Evolutionary conservation across 1,140 invertebrate genomes (phyloP), one percentile per base, ranked within the genome.

Genomic region (Bombus huntii): DNA sequence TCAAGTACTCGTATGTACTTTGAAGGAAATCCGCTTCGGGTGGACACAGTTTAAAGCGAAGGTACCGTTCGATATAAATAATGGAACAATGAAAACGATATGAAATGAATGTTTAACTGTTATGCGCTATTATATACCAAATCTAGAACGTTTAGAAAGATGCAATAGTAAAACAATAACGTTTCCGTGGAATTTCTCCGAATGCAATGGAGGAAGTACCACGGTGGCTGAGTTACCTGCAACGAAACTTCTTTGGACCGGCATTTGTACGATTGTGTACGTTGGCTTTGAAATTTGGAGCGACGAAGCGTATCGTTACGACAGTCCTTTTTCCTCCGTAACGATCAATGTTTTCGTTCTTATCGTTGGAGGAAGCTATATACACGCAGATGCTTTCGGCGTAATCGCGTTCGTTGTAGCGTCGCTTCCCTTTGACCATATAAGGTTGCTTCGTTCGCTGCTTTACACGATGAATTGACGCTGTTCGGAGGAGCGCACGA

Each of bases 401-500:
- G 39, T 25, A 28, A 31, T 57, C 79, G 68, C 47, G 34, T 72
- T 42, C 9, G 28, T 44, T n/a, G 57, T 39, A 62, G 47, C 47
- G 47, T 34, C 37, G 25, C 39, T 65, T 66, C 34, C 57, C 31
- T 66, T 39, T 37, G 12, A 39, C 44, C 25, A 22, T 39, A 77
- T 44, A 34, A 18, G 39, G 10, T 9, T n/a, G 72, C 15, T 66
- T 53, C 28, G n/a, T 75, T 82, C 53, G 57, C 8, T 12, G 15
- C 39, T 68, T 37, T 31, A 31, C 44, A 18, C 62, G 73, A 83
- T 31, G 22, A 75, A 47, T 59, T 44, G 57, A 31, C 28, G 37
- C 53, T 59, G 44, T 44, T 79, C 53, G n/a, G 62, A 44, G 73
- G 82, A 84, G 66, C 76, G 75, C 53, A 84, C 83, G 83, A 84